phyloP scores from a whole-genome alignment of 2,888 invertebrate genomes.

The Callimorpha dominula region DNA sequence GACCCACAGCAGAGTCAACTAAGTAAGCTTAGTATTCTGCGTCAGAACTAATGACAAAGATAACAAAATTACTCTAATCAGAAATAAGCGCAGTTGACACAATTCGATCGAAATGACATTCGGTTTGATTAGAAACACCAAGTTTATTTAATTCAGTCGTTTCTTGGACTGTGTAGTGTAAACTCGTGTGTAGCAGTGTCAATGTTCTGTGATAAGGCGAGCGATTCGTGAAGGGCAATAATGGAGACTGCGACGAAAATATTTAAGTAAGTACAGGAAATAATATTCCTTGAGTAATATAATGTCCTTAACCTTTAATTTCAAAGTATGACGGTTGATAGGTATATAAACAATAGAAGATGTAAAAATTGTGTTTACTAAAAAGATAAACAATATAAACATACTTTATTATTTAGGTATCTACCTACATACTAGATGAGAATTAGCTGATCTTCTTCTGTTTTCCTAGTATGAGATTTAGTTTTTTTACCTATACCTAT shows the following conservation, averaged over 20 bases:
- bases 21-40: neutral
- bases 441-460: neutral
- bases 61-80: slow-evolving; percentile 10
- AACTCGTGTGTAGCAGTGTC: slow-evolving; percentile 12
- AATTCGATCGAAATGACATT: slow-evolving; percentile 24
- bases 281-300: neutral
- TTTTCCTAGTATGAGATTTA: neutral
- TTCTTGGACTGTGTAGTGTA: slow-evolving; percentile 15
- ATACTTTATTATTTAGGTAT: neutral
- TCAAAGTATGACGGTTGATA: neutral
- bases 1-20: neutral
- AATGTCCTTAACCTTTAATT: slow-evolving; percentile 1
- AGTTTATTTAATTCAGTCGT: slow-evolving; percentile 22
- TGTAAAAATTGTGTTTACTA: neutral
- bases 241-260: slow-evolving; percentile 22
- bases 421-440: neutral
- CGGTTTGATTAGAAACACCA: slow-evolving; percentile 21
- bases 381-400: slow-evolving; percentile 1
- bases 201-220: slow-evolving; percentile 30
- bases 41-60: slow-evolving; percentile 2
- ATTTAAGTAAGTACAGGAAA: slow-evolving; percentile 27
- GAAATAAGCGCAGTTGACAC: slow-evolving; percentile 5
- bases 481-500: neutral
- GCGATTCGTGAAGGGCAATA: slow-evolving; percentile 8
- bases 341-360: neutral